Evolutionary conservation across 2,888 invertebrate species (phyloP).

Genomic region (Ellobium chinense): DNA sequence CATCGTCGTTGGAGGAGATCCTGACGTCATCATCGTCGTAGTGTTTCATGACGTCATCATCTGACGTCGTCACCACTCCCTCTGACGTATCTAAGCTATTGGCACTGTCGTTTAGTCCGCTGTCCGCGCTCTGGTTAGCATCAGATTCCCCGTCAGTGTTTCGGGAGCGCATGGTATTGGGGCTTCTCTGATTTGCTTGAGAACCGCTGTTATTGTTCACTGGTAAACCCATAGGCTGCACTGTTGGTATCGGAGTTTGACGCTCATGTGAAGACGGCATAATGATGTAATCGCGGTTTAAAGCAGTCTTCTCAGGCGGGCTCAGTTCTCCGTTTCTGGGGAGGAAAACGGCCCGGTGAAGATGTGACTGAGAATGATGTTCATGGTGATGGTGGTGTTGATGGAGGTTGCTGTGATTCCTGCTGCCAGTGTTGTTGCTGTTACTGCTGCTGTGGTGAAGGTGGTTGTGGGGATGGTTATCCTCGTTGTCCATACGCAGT

Average conservation of each 20-base stretch:
- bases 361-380: background rate
- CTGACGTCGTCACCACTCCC: slow-evolving; percentile 20
- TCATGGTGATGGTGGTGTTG: background rate
- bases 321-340: background rate
- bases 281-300: too few relatives aligned
- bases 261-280: too few relatives aligned
- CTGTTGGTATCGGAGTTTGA: background rate
- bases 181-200: background rate
- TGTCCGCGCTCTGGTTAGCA: slow-evolving; percentile 45
- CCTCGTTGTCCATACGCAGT: slow-evolving; percentile 6
- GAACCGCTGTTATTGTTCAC: background rate
- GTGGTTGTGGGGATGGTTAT: background rate
- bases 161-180: background rate
- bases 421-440: background rate
- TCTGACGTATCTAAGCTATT: slow-evolving; percentile 47
- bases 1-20: slow-evolving; percentile 37
- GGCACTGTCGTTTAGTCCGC: slow-evolving; percentile 52
- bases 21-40: slow-evolving; percentile 39
- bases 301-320: background rate
- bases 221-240: background rate
- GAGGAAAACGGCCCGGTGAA: too few relatives aligned
- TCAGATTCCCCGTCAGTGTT: background rate
- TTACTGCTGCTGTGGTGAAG: background rate
- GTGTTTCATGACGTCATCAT: slow-evolving; percentile 40
- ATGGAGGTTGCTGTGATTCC: background rate